A percentile compares a stretch with the other conserved stretches of the same genome.
phyloP scores from a whole-genome alignment of 2,113 vertebrate genomes.

The Mus spicilegus region DNA sequence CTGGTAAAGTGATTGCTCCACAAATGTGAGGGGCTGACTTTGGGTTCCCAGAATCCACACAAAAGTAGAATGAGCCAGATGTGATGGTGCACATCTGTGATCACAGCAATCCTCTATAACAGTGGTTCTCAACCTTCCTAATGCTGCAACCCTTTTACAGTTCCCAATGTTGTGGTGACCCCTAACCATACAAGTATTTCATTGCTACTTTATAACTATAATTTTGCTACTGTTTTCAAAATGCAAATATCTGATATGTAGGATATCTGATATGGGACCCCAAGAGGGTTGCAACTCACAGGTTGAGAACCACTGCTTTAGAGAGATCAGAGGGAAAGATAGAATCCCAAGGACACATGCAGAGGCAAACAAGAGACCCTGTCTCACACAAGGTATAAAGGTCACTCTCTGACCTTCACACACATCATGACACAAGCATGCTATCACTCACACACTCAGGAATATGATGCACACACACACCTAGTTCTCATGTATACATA shows the following conservation, averaged over 20 bases:
- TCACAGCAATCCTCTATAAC: background rate
- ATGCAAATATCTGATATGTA: background rate
- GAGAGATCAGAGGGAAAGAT: background rate
- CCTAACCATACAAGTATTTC: background rate
- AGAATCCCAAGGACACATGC: background rate
- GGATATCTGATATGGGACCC: background rate
- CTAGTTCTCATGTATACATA: background rate
- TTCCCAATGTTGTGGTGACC: background rate
- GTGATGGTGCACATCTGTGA: background rate
- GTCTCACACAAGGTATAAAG: background rate
- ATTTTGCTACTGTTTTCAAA: background rate
- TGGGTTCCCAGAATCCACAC: background rate
- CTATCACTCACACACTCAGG: background rate
- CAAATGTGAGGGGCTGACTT: background rate
- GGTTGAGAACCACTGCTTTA: background rate
- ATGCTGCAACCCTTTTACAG: background rate
- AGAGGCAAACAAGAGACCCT: background rate
- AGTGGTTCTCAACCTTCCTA: background rate
- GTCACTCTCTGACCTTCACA: background rate
- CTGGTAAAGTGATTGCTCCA: background rate
- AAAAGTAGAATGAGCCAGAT: background rate
- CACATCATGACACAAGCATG: background rate
- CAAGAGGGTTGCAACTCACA: background rate
- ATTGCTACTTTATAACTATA: background rate
- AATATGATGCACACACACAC: background rate